phyloP scores from a whole-genome alignment of 2,113 vertebrate genomes.

The Symphodus melops region DNA sequence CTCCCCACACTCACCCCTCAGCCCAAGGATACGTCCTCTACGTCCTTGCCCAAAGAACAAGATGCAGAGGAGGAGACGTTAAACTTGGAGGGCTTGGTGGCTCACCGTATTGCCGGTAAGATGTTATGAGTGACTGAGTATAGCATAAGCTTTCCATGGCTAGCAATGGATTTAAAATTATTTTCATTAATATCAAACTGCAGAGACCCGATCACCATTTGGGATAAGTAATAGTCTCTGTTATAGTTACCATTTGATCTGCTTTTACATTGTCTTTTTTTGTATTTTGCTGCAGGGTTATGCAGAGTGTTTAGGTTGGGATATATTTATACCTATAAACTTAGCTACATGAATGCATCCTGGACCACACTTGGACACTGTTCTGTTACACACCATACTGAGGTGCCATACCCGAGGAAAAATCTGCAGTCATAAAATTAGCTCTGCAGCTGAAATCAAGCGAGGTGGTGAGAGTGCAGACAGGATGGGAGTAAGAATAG shows the following conservation, averaged over 20 bases:
- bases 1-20: conserved; percentile 77
- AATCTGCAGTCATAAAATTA: conserved; percentile 55
- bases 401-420: conserved; percentile 29
- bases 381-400: conserved; percentile 39
- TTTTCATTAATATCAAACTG: no score
- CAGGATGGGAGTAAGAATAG: conserved; percentile 70
- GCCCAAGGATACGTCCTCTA: conserved; percentile 77
- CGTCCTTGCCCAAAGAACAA: conserved; percentile 81
- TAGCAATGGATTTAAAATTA: no score
- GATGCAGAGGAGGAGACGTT: conserved; percentile 88
- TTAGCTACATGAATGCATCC: no score
- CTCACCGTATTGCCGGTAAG: conserved; percentile 97
- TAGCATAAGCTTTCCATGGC: no score
- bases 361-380: not conserved
- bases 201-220: no score
- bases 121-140: not conserved
- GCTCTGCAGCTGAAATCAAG: conserved; percentile 56
- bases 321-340: no score
- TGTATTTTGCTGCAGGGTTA: no score
- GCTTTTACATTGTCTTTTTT: no score
- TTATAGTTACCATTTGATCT: no score
- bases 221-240: no score
- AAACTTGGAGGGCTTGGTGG: conserved; percentile 95
- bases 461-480: conserved; percentile 48
- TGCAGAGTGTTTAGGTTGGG: no score